Evolutionary conservation across 2,113 vertebrate species (phyloP).

Genomic region (Corythornis vintsioides): DNA sequence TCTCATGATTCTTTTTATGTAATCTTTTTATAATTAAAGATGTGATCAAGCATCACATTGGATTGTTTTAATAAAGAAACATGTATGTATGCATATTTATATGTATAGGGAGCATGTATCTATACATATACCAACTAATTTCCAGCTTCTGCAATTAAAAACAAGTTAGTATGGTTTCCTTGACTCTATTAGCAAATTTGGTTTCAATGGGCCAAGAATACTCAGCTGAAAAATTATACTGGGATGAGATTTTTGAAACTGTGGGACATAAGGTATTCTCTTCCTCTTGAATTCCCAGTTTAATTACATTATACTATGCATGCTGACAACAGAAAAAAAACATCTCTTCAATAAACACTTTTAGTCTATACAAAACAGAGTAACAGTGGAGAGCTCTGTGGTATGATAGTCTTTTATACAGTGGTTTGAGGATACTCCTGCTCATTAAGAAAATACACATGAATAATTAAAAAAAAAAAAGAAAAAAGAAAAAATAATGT

Average conservation of each 20-base stretch:
- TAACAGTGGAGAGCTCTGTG: not conserved
- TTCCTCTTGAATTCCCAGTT: slow-evolving; percentile 39
- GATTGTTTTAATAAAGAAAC: not conserved
- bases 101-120: not conserved
- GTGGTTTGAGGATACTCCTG: not conserved
- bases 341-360: slow-evolving; percentile 16
- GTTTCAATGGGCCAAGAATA: not conserved
- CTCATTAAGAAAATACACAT: not conserved
- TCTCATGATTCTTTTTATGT: not conserved
- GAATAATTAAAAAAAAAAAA: slow-evolving; percentile 41
- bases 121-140: not conserved
- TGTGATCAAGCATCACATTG: not conserved
- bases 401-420: not conserved
- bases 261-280: not conserved
- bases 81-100: not conserved
- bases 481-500: slow-evolving; percentile 12
- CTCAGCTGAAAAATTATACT: not conserved
- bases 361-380: not conserved
- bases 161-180: not conserved
- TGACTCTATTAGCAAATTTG: not conserved
- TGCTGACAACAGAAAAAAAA: slow-evolving; percentile 20
- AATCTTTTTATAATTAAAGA: not conserved
- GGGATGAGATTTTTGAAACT: not conserved
- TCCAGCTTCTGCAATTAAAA: not conserved
- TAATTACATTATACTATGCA: slow-evolving; percentile 4